phyloP scores from a whole-genome alignment of 23 tunicate genomes.

The Halocynthia roretzi region DNA sequence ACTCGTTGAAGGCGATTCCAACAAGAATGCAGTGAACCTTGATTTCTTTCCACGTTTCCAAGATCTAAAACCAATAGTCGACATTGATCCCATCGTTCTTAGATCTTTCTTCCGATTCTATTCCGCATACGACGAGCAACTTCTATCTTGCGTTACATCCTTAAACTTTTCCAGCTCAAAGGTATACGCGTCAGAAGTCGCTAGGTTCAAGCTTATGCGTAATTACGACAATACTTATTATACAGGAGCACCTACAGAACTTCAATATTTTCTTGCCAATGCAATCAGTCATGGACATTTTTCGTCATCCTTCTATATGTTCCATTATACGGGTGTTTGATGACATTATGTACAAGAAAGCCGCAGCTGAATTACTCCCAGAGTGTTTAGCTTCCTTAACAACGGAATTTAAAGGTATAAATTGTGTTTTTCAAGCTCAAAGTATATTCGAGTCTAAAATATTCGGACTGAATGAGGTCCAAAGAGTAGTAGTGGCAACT shows the following conservation, averaged over 20 bases:
- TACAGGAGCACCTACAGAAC: slow-evolving; percentile 59
- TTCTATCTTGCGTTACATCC: slow-evolving; percentile 31
- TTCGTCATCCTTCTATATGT: slow-evolving; percentile 17
- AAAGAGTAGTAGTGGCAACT: too few relatives aligned
- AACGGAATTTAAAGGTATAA: slow-evolving; percentile 76
- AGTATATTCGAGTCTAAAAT: too few relatives aligned
- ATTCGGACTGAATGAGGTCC: too few relatives aligned
- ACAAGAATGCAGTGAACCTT: too few relatives aligned
- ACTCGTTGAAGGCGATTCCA: too few relatives aligned
- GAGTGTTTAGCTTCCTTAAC: slow-evolving; percentile 72
- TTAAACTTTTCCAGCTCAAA: slow-evolving; percentile 49
- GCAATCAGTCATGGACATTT: slow-evolving; percentile 27
- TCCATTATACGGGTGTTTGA: slow-evolving; percentile 52
- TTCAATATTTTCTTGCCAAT: slow-evolving; percentile 31
- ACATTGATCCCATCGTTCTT: neutral
- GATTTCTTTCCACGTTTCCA: slow-evolving; percentile 4
- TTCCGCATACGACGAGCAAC: slow-evolving; percentile 41
- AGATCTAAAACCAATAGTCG: neutral
- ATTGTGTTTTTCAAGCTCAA: neutral
- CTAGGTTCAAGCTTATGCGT: too few relatives aligned
- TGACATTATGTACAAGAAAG: slow-evolving; percentile 71
- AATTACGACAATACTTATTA: neutral
- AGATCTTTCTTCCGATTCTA: slow-evolving; percentile 48
- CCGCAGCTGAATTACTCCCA: slow-evolving; percentile 44
- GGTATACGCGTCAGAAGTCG: slow-evolving; percentile 14